Conservation (phyloP, 2,797 vertebrate species). For the Rhinella marina region DNA sequence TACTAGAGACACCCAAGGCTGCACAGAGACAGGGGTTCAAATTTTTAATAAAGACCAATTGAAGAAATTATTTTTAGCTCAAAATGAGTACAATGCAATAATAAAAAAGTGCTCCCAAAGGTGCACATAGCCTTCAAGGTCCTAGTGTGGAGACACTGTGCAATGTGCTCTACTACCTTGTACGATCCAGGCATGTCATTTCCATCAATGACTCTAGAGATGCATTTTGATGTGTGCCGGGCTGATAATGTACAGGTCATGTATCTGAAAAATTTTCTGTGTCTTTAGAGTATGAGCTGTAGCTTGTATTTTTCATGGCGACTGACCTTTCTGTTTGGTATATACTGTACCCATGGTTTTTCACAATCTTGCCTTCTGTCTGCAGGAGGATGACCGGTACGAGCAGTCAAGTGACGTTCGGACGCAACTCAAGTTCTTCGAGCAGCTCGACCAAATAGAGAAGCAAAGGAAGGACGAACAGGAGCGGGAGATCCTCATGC, state of each 20-base stretch:
- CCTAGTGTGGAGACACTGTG: background rate
- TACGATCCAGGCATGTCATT: background rate
- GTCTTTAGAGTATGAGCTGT: no score
- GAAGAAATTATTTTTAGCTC: no score
- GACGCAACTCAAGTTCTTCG: constrained; percentile 91
- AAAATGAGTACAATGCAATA: no score
- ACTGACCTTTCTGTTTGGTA: background rate
- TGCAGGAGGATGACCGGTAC: constrained; percentile 87
- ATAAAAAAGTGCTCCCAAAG: no score
- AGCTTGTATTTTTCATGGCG: background rate
- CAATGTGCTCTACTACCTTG: background rate
- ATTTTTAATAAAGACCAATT: no score
- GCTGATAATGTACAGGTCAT: no score
- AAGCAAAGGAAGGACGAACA: constrained; percentile 93
- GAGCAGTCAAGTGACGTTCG: constrained; percentile 88
- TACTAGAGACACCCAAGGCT: no score
- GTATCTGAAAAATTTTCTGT: no score
- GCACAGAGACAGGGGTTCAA: no score
- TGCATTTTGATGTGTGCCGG: no score
- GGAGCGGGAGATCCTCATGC: constrained; percentile 93
- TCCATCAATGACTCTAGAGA: background rate
- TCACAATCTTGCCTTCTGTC: constrained; percentile 26
- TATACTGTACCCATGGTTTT: background rate
- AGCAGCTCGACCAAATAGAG: constrained; percentile 94
- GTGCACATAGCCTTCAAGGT: background rate